Evolutionary conservation across 2,888 invertebrate species (phyloP).

Genomic region (Conchocele bisecta): DNA sequence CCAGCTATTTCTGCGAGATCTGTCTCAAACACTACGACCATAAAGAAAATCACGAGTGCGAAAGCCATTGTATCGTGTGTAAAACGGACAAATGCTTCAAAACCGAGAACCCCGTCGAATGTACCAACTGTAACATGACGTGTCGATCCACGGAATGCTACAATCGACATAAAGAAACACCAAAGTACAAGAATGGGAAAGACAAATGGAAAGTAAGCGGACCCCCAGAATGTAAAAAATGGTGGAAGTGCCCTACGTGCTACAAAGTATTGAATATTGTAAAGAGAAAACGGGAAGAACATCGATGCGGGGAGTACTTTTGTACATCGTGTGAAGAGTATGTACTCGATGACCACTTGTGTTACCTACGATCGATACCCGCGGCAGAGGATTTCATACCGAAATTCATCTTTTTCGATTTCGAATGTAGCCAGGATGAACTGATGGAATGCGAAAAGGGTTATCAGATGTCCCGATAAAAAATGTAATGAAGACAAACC

Average conservation of each 20-base stretch:
- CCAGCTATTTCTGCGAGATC: not conserved
- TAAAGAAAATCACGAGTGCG: constrained; percentile 7
- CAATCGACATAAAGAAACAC: not conserved
- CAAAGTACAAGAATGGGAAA: not conserved
- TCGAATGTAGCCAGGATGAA: constrained; percentile 38
- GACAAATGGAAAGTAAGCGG: not conserved
- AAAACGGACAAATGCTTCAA: not conserved
- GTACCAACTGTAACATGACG: not conserved
- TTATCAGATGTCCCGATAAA: not conserved
- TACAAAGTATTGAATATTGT: constrained; percentile 10
- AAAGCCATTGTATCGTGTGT: not conserved
- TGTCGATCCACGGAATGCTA: not conserved
- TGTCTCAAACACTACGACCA: not conserved
- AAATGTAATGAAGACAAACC: constrained; percentile 27
- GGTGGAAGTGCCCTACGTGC: constrained; percentile 1
- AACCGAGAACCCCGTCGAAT: not conserved
- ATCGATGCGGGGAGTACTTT: constrained; percentile 28
- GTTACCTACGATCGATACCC: constrained; percentile 22
- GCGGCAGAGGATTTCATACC: not conserved
- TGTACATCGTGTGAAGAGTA: constrained; percentile 13
- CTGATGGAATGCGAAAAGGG: constrained; percentile 4
- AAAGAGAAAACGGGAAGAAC: constrained; percentile 11
- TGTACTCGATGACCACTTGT: constrained; percentile 20
- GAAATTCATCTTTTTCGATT: constrained; percentile 32
- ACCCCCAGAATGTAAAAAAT: not conserved